A percentile compares a stretch with the other conserved stretches of the same genome.
Conservation (phyloP, 1,140 invertebrate genomes). For the Bacillus rossius region DNA sequence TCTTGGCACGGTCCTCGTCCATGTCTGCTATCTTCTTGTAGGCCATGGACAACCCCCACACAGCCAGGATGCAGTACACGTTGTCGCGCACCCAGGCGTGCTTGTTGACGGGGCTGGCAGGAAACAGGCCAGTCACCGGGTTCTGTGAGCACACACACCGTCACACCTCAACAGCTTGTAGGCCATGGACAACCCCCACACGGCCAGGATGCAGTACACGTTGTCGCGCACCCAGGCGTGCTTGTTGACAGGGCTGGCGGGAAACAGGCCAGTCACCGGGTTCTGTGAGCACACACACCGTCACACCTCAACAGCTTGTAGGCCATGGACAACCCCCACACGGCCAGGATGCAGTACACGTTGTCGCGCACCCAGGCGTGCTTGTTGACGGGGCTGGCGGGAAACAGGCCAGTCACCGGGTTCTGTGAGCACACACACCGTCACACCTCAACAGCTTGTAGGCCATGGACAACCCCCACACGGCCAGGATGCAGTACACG, state of each 20-base stretch:
- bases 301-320: too few species aligned
- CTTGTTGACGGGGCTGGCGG: conserved; percentile 74
- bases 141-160: conserved; percentile 67
- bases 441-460: too few species aligned
- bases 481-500: conserved; percentile 92
- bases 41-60: conserved; percentile 97
- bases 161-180: too few species aligned
- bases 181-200: conserved; percentile 97
- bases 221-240: not conserved
- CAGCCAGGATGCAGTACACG: conserved; percentile 92
- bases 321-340: conserved; percentile 97
- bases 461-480: conserved; percentile 97
- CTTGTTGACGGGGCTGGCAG: conserved; percentile 74
- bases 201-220: conserved; percentile 68
- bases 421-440: too few species aligned
- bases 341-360: conserved; percentile 92
- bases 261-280: not conserved
- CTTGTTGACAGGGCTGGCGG: not conserved
- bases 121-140: conserved; percentile 90
- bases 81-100: conserved; percentile 99
- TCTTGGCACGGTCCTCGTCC: conserved; percentile 96
- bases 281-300: too few species aligned
- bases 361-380: conserved; percentile 99
- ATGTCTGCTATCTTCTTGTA: conserved; percentile 98
- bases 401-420: conserved; percentile 90